Evolutionary conservation across 1,140 invertebrate genomes (phyloP), one percentile per base, ranked within the genome.

Genomic region (Phocides pigmalion): DNA sequence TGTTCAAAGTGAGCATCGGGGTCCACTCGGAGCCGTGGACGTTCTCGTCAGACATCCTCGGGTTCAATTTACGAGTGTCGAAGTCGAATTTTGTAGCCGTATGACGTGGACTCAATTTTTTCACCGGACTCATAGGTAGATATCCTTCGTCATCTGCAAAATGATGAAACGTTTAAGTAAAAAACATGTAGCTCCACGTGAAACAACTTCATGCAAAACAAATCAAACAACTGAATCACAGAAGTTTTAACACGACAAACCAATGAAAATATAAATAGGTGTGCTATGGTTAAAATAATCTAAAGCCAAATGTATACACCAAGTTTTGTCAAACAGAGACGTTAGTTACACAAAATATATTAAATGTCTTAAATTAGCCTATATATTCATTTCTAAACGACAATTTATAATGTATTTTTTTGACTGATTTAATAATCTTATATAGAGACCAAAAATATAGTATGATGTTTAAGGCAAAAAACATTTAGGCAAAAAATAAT

Each of bases 1-100:
- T 92, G 62, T 86, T 82, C 19, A 90, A 63, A 16, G 83, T 82
- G 12, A 95, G 72, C 93, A 95, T 95, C 0, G 94, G 94, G 0
- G 92, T 89, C 16, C 92, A 65, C 67, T 95, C 94, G 8, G 89
- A 81, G 0, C 87, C 84, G 11, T 93, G 87, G 9, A 90, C 89
- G 3, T 90, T 91, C 0, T 87, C 85, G 17, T 83, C 85, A 1
- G 69, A 65, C 2, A 61, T 50, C 50, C 77, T 72, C 3, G 76
- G 59, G 44, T 85, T 87, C 9, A 84, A 69, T 66, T 83, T 68
- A 16, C 76, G 76, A 14, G 50, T 78, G 66, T 75, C 92, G 74
- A 77, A 93, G 89, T 75, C 92, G 59, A 79, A 93, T 80, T 70
- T 85, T 63, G 64, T 87, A 11, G 68, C 68, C 12, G 76, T 74